phyloP scores from a whole-genome alignment of 1,140 invertebrate species.

The Drosophila pectinifera region DNA sequence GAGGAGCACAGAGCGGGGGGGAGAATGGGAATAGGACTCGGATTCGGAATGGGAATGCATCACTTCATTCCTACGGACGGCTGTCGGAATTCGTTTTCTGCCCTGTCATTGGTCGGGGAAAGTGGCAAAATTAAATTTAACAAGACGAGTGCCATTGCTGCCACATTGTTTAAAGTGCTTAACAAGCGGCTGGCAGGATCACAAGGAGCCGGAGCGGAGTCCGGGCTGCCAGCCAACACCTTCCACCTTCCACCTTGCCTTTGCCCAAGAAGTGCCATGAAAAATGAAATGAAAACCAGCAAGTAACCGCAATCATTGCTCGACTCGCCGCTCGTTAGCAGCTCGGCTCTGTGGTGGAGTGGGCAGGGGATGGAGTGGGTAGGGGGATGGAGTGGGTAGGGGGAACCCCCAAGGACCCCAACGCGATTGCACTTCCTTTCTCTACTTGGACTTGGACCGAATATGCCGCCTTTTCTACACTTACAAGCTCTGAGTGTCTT shows the following conservation, averaged over 20 bases:
- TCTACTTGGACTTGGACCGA: constrained; percentile 1
- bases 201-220: neutral
- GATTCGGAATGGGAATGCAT: constrained; percentile 5
- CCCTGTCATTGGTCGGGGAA: constrained; percentile 79
- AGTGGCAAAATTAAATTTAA: constrained; percentile 83
- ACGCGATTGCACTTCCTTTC: constrained; percentile 23
- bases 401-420: constrained; percentile 33
- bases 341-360: neutral
- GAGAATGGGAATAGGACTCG: neutral
- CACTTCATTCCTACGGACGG: constrained; percentile 33
- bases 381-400: too few relatives aligned
- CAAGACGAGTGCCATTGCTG: constrained; percentile 57
- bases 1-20: too few relatives aligned
- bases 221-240: constrained; percentile 28
- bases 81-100: constrained; percentile 62
- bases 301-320: constrained; percentile 81
- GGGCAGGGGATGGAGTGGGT: neutral
- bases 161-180: constrained; percentile 81
- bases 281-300: constrained; percentile 80
- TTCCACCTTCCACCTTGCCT: constrained; percentile 17
- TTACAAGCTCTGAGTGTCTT: neutral
- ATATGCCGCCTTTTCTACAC: neutral
- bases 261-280: constrained; percentile 60
- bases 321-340: constrained; percentile 76
- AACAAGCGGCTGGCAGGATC: constrained; percentile 55